A percentile compares a stretch with the other conserved stretches of the same genome.
These are phyloP conservation scores for human DNA, from an alignment of 2,113 vertebrate species.

Conservation along the genomic window GRCh38 chr4:112823501-112824000, in stretches of 20 bases:
- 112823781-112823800: constrained; percentile 80
- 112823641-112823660: constrained; percentile 55
- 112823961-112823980: constrained; percentile 1
- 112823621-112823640: not conserved
- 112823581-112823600: fast-evolving
- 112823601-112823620: not conserved
- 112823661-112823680: constrained; percentile 55
- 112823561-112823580: not conserved
- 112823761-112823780: constrained; percentile 82
- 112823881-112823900: constrained; percentile 70
- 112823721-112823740: constrained; percentile 84
- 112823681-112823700: constrained; percentile 69
- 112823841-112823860: constrained; percentile 72
- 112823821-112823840: constrained; percentile 81
- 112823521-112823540: not conserved
- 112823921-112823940: constrained; percentile 11
- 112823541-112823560: constrained; percentile 19
- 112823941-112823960: not conserved
- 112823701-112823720: constrained; percentile 83
- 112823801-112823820: constrained; percentile 80
- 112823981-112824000: not conserved
- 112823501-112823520: not conserved
- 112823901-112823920: constrained; percentile 57
- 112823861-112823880: constrained; percentile 74
- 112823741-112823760: constrained; percentile 79